Percentiles rank a stretch among this genome's conserved stretches.
phyloP scores from a whole-genome alignment of 2,797 vertebrate genomes.

The Leptoclinus maculatus region DNA sequence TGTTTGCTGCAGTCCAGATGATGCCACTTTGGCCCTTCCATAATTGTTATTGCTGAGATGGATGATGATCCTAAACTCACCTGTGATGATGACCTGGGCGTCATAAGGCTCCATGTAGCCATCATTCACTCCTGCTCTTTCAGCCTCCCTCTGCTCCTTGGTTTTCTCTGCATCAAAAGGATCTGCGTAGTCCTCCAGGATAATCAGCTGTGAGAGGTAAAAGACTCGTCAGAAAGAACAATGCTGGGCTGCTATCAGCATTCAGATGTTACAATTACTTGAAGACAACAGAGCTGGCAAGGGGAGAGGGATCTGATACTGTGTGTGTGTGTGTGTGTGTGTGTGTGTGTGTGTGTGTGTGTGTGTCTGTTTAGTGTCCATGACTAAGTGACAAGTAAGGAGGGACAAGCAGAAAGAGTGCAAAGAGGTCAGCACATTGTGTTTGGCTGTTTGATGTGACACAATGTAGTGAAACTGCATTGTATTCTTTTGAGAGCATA shows the following conservation, averaged over 20 bases:
- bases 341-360: constrained; percentile 22
- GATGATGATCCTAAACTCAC: constrained; percentile 69
- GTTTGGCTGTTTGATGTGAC: constrained; percentile 67
- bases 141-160: constrained; percentile 92
- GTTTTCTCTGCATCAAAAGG: constrained; percentile 95
- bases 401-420: constrained; percentile 66
- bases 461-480: constrained; percentile 68
- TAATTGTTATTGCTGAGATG: background rate
- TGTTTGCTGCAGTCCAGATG: background rate
- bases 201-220: constrained; percentile 87
- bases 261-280: constrained; percentile 34
- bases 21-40: background rate
- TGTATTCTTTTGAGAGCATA: constrained; percentile 67
- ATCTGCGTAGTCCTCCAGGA: constrained; percentile 96
- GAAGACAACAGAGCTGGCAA: constrained; percentile 27
- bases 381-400: constrained; percentile 60
- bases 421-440: constrained; percentile 77
- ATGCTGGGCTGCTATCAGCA: constrained; percentile 9
- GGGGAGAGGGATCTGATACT: constrained; percentile 21
- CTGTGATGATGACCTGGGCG: constrained; percentile 97
- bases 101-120: constrained; percentile 99
- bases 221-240: constrained; percentile 19
- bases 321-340: constrained; percentile 28
- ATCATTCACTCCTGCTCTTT: constrained; percentile 92
- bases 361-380: constrained; percentile 42